Conservation (phyloP, 1,140 invertebrate genomes). For the Lordiphosa clarofinis region DNA sequence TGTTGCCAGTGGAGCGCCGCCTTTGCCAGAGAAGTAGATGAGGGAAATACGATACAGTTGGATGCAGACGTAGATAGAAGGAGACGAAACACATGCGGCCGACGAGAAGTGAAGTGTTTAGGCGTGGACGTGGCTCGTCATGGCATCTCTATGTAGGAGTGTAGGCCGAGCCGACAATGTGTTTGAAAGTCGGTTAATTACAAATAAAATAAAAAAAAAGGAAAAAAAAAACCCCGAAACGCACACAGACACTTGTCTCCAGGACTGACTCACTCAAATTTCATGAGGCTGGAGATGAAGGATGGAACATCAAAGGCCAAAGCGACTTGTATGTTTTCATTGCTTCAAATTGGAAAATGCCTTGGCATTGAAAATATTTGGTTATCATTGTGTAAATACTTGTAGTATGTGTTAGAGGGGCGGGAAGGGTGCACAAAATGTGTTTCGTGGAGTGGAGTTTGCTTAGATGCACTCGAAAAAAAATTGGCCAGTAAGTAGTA, state of each 20-base stretch:
- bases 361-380: slow-evolving; percentile 49
- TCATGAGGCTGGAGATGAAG: slow-evolving; percentile 30
- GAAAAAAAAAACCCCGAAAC: slow-evolving; percentile 3
- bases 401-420: background rate
- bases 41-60: slow-evolving; percentile 46
- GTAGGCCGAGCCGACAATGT: slow-evolving; percentile 40
- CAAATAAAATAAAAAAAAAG: slow-evolving; percentile 37
- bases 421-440: background rate
- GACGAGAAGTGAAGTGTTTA: slow-evolving; percentile 51
- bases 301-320: slow-evolving; percentile 45
- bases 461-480: background rate
- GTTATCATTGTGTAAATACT: slow-evolving; percentile 54
- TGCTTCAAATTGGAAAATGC: slow-evolving; percentile 57
- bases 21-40: slow-evolving; percentile 1
- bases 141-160: slow-evolving; percentile 5
- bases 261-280: slow-evolving; percentile 58
- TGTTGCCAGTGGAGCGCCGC: slow-evolving; percentile 25
- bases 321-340: slow-evolving; percentile 54
- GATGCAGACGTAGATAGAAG: slow-evolving; percentile 29
- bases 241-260: slow-evolving; percentile 26
- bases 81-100: slow-evolving; percentile 61
- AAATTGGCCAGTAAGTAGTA: too few species aligned
- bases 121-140: slow-evolving; percentile 52
- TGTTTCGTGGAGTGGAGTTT: background rate
- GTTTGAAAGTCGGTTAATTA: slow-evolving; percentile 76